Percentiles rank a stretch among this genome's conserved stretches.
phyloP scores from a whole-genome alignment of 2,888 invertebrate species.

The Microplitis deprimator region DNA sequence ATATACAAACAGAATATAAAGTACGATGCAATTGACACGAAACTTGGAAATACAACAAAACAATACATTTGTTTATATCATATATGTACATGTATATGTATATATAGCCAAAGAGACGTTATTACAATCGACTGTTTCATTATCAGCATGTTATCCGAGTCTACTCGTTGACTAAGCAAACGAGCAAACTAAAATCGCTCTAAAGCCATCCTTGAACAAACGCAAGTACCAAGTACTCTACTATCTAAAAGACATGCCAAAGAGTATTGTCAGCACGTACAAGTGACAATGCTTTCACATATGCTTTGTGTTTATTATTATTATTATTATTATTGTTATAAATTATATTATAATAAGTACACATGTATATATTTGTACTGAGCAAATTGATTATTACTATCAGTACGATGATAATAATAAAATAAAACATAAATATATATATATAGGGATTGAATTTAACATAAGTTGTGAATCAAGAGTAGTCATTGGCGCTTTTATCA shows the following conservation, averaged over 20 bases:
- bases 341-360: not conserved
- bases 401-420: conserved; percentile 11
- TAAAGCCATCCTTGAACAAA: conserved; percentile 30
- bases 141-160: conserved; percentile 28
- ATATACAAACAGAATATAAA: not conserved
- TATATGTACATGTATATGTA: not conserved
- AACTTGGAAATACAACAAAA: not conserved
- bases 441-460: conserved; percentile 28
- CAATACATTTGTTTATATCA: not conserved
- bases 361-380: conserved; percentile 8
- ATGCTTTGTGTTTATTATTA: not conserved
- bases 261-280: conserved; percentile 40
- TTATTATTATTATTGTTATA: conserved; percentile 9
- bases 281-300: conserved; percentile 30
- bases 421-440: not conserved
- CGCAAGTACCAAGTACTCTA: conserved; percentile 12
- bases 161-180: conserved; percentile 26
- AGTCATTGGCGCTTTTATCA: conserved; percentile 27
- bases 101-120: conserved; percentile 14
- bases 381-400: not conserved
- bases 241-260: conserved; percentile 3
- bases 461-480: conserved; percentile 28
- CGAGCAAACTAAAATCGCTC: conserved; percentile 20
- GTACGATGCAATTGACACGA: not conserved
- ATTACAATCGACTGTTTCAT: conserved; percentile 38